phyloP scores from a whole-genome alignment of 2,888 invertebrate species.

The Periphyllus acericola region DNA sequence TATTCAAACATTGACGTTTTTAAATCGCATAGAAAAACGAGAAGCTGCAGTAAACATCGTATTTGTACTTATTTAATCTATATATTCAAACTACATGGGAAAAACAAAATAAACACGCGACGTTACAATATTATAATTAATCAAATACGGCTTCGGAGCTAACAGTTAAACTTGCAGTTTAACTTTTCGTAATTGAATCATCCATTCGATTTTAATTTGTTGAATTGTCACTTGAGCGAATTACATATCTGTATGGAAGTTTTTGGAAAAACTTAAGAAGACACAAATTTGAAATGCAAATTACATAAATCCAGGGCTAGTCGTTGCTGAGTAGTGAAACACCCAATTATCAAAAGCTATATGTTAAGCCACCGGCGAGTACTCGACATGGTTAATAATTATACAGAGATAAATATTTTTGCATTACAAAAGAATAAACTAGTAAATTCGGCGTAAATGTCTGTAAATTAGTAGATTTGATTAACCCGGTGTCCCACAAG shows the following conservation, averaged over 20 bases:
- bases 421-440: background rate
- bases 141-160: slow-evolving; percentile 4
- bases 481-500: background rate
- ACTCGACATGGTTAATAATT: background rate
- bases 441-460: background rate
- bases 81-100: background rate
- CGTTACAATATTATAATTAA: slow-evolving; percentile 19
- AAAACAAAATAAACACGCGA: background rate
- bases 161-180: background rate
- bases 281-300: background rate
- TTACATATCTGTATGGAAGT: background rate
- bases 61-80: background rate
- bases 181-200: slow-evolving; percentile 20
- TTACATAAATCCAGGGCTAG: background rate
- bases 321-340: background rate
- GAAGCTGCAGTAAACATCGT: background rate
- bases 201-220: slow-evolving; percentile 34
- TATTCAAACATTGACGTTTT: background rate
- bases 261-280: slow-evolving; percentile 1
- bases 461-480: background rate
- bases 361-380: background rate
- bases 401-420: background rate
- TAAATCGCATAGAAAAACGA: background rate
- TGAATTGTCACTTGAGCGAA: slow-evolving; percentile 12
- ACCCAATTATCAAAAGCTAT: background rate